A percentile compares a stretch with the other conserved stretches of the same genome.
phyloP scores from a whole-genome alignment of 1,140 invertebrate species.

The Drosophila oshimai region DNA sequence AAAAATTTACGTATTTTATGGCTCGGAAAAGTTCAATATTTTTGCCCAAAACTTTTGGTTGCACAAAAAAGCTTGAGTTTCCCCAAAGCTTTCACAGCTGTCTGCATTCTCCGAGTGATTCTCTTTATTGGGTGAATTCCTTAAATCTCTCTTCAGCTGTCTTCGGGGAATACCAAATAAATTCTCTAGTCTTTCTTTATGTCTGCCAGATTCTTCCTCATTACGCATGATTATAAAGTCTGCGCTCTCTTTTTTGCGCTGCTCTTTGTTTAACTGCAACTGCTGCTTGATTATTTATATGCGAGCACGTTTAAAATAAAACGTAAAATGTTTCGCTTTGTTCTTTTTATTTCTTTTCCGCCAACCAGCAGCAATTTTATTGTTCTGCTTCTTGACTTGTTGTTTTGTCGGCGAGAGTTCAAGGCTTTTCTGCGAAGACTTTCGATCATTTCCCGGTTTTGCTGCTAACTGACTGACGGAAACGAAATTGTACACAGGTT shows the following conservation, averaged over 20 bases:
- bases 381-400: constrained; percentile 27
- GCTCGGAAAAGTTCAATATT: background rate
- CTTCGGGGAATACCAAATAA: constrained; percentile 30
- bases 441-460: constrained; percentile 62
- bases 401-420: constrained; percentile 50
- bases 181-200: constrained; percentile 9
- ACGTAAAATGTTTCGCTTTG: constrained; percentile 52
- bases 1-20: background rate
- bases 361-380: constrained; percentile 34
- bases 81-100: constrained; percentile 3
- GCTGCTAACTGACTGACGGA: constrained; percentile 61
- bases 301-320: constrained; percentile 46
- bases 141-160: constrained; percentile 6
- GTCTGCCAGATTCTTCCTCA: constrained; percentile 23
- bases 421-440: constrained; percentile 61
- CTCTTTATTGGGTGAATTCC: constrained; percentile 2
- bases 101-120: background rate
- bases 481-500: constrained; percentile 23
- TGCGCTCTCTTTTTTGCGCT: background rate
- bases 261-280: constrained; percentile 43
- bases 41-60: background rate
- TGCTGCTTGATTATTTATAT: constrained; percentile 38
- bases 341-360: constrained; percentile 36
- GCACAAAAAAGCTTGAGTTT: constrained; percentile 6
- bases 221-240: background rate